phyloP scores from a whole-genome alignment of 2,888 invertebrate species.

The Hylaea fasciaria region DNA sequence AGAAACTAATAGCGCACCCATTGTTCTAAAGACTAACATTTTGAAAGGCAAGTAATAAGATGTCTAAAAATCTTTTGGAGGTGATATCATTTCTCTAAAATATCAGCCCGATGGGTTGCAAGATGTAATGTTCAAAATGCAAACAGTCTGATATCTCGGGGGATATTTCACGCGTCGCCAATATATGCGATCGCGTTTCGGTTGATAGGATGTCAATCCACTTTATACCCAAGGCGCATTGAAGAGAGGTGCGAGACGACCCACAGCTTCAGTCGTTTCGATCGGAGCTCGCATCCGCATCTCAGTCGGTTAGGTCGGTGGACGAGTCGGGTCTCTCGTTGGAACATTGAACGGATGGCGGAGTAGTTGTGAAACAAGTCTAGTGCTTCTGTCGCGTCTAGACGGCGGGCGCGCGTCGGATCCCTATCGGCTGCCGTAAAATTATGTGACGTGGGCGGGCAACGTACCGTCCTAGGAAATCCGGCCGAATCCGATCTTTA shows the following conservation, averaged over 20 bases:
- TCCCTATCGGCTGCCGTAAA: conserved; percentile 77
- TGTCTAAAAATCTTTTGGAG: neutral
- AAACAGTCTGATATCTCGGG: conserved; percentile 27
- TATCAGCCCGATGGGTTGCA: conserved; percentile 4
- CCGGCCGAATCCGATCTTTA: conserved; percentile 60
- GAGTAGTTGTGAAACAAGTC: conserved; percentile 71
- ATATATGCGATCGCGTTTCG: conserved; percentile 53
- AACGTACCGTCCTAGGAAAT: conserved; percentile 59
- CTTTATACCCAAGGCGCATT: conserved; percentile 60
- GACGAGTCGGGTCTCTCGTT: conserved; percentile 58
- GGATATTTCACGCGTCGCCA: conserved; percentile 44
- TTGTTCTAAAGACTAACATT: neutral
- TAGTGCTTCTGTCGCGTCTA: conserved; percentile 77
- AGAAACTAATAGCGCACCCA: neutral
- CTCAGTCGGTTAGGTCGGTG: conserved; percentile 61
- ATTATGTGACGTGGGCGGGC: conserved; percentile 75
- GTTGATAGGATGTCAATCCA: conserved; percentile 61
- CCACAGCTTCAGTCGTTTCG: conserved; percentile 51
- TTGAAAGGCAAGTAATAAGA: neutral
- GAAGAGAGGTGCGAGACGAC: conserved; percentile 47
- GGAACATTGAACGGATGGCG: conserved; percentile 46
- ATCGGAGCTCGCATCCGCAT: conserved; percentile 65
- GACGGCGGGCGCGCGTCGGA: conserved; percentile 69
- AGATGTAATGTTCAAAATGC: conserved; percentile 31
- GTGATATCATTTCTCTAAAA: conserved; percentile 8